Evolutionary conservation across 2,888 invertebrate species (phyloP).

Genomic region (Pollenia angustigena): DNA sequence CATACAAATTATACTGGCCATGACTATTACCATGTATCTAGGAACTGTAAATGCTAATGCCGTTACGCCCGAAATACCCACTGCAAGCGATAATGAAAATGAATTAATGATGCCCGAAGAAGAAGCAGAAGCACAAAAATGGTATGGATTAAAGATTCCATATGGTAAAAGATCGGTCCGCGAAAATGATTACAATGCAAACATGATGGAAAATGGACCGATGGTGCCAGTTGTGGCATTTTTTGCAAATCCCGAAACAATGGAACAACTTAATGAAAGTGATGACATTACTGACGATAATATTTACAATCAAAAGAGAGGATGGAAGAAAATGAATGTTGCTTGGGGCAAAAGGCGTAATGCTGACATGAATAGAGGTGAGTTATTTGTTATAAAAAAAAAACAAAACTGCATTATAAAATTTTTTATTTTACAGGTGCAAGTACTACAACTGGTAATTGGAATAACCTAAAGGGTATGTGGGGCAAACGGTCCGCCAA

Average conservation of each 20-base stretch:
- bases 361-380: slow-evolving; percentile 86
- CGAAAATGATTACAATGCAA: slow-evolving; percentile 76
- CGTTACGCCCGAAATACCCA: slow-evolving; percentile 62
- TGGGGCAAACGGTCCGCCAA: slow-evolving; percentile 88
- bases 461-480: slow-evolving; percentile 91
- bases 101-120: slow-evolving; percentile 69
- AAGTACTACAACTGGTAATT: slow-evolving; percentile 86
- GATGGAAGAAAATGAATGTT: slow-evolving; percentile 89
- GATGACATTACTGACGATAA: slow-evolving; percentile 59
- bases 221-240: slow-evolving; percentile 76
- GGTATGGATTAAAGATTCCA: slow-evolving; percentile 88
- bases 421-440: slow-evolving; percentile 80
- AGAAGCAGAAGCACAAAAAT: slow-evolving; percentile 84
- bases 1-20: slow-evolving; percentile 38
- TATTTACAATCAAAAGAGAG: slow-evolving; percentile 85
- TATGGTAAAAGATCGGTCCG: slow-evolving; percentile 87
- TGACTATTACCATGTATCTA: slow-evolving; percentile 25
- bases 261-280: slow-evolving; percentile 76
- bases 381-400: slow-evolving; percentile 45
- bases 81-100: slow-evolving; percentile 73
- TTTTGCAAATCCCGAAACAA: slow-evolving; percentile 74
- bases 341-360: slow-evolving; percentile 90
- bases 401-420: too few species aligned
- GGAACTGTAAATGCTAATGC: slow-evolving; percentile 68
- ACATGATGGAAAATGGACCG: slow-evolving; percentile 76